Base-by-base conservation (phyloP, 30 jellyfish, hydroid and myxozoan genomes). In the Turritopsis rubra region DNA sequence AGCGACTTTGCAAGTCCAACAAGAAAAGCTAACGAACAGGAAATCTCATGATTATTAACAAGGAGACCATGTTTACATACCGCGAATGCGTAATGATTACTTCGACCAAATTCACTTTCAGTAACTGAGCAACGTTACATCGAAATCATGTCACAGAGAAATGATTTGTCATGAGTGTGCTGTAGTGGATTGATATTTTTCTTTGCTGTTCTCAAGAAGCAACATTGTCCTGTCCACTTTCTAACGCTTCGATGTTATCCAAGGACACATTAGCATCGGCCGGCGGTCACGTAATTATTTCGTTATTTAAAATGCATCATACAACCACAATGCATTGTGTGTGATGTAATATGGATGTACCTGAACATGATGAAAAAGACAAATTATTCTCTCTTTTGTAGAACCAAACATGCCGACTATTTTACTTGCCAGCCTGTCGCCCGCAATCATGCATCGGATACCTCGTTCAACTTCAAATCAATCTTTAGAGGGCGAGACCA, bases 401-500 rank as follows among this genome's bases (percentile, higher is more conserved):
- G 77, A 68, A 68, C 77, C 77, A 27, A 27, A 68, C 30, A n/a
- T 23, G 19, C 19, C 73, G 73, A 60, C 30, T 23, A 22, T n/a
- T 0, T 7, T 68, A 7, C 77, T 16, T 68, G 21, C 8, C 77
- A 68, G 17, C 30, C 66, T 77, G 73, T 30, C 83, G 60, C 68
- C 71, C 21, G 21, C 71, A 20, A 7, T 31, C 31, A 72, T 72
- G 1, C 25, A 7, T 19, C 85, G 28, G 18, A 16, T 28, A 77
- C 28, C 22, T n/a, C 85, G 66, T 21, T 77, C 71, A 0, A 0
- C 3, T 0, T 29, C 30, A 8, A 25, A 28, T 28, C 21, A 24
- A 17, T 53, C 65, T 17, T 80, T 79, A 21, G 87, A 80, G 0
- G 77, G 79, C 3, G 87, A 80, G 52, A 52, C 28, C 21, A 53